A percentile compares a stretch with the other conserved stretches of the same genome.
Evolutionary conservation across 2,888 invertebrate genomes (phyloP).

Genomic region (Silvanus unidentatus): DNA sequence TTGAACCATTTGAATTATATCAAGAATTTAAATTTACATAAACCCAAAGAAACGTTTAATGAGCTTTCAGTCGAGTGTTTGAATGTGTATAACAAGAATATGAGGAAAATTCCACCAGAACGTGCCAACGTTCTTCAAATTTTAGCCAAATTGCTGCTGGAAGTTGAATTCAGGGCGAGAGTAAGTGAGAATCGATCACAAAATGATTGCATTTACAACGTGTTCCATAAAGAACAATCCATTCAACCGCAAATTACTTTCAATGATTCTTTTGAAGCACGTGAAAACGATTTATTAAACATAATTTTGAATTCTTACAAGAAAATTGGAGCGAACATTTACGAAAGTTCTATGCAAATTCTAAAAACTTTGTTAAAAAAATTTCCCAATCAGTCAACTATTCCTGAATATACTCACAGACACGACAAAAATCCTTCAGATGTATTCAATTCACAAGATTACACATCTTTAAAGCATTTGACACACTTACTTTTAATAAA

Average conservation of each 20-base stretch:
- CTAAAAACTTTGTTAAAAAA: constrained; percentile 17
- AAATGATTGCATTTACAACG: no score
- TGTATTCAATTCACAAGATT: constrained; percentile 5
- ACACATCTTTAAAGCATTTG: constrained; percentile 17
- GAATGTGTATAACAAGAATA: constrained; percentile 20
- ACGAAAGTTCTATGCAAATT: constrained; percentile 17
- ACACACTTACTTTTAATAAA: constrained; percentile 22
- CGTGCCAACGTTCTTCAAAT: constrained; percentile 21
- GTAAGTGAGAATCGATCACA: constrained; percentile 10
- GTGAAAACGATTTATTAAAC: constrained; percentile 23
- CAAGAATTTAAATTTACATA: constrained; percentile 20
- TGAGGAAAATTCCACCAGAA: constrained; percentile 24
- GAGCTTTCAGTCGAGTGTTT: constrained; percentile 18
- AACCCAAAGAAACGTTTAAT: constrained; percentile 14
- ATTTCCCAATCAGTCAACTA: no score
- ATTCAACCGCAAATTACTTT: no score
- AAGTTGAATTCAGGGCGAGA: constrained; percentile 17
- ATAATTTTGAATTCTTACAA: constrained; percentile 24
- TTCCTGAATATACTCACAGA: constrained; percentile 11
- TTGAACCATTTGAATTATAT: constrained; percentile 30
- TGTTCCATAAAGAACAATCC: no score
- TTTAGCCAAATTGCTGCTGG: constrained; percentile 24
- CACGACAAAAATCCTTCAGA: constrained; percentile 19
- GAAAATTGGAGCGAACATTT: constrained; percentile 18
- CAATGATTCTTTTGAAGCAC: constrained; percentile 14